These are phyloP conservation scores for Lysiphlebus fabarum DNA, from an alignment of 1,140 invertebrate genomes.

Conservation along the genomic window DNA sequence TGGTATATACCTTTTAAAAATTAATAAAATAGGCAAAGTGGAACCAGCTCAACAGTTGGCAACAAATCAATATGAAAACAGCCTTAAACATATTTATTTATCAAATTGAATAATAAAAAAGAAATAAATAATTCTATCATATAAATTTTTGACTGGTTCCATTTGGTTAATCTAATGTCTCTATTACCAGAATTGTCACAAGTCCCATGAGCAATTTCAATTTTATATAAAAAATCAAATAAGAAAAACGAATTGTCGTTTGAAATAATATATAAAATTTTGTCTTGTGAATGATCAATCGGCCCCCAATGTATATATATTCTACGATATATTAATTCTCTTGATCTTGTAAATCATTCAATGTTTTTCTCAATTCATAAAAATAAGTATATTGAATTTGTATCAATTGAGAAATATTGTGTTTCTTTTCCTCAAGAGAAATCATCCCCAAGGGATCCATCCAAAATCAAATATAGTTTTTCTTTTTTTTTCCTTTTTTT, in stretches of 20 bases:
- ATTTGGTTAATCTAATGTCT: not conserved
- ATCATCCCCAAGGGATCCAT: conserved; percentile 4
- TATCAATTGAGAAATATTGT: not conserved
- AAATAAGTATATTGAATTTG: conserved; percentile 5
- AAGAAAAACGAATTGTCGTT: too few relatives aligned
- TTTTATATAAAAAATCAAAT: conserved; percentile 11
- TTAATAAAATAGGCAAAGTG: too few relatives aligned
- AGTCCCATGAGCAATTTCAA: conserved; percentile 25
- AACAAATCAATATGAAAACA: too few relatives aligned
- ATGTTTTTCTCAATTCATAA: not conserved
- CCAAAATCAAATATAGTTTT: not conserved
- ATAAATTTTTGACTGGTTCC: conserved; percentile 3
- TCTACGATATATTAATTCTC: conserved; percentile 17
- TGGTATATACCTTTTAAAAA: too few relatives aligned
- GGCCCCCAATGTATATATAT: conserved; percentile 27
- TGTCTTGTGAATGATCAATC: conserved; percentile 36
- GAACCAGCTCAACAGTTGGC: too few relatives aligned
- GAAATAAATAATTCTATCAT: too few relatives aligned
- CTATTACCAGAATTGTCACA: not conserved
- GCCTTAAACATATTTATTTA: too few relatives aligned
- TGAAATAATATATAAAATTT: not conserved
- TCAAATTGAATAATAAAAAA: too few relatives aligned
- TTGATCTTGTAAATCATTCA: not conserved
- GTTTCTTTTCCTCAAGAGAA: not conserved
- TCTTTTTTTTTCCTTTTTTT: not conserved